Evolutionary conservation across 2,113 vertebrate species (phyloP), one percentile per base, ranked within the genome.

Genomic region (Gobio gobio): DNA sequence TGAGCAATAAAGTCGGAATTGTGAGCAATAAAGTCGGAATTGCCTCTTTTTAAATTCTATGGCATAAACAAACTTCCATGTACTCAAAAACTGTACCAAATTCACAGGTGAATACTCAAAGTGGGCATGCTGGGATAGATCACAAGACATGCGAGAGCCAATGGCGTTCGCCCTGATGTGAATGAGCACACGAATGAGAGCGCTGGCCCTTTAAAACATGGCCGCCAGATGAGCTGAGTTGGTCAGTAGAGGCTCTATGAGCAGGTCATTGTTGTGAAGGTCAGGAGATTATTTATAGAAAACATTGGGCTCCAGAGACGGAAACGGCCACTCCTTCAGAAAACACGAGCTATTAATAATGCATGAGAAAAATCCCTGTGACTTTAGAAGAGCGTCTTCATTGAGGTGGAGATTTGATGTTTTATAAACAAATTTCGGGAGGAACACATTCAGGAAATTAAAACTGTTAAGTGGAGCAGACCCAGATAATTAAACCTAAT

Each of bases 281-380:
- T 6, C 72, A 80, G 45, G 77, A 61, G 83, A 86, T 89, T 89
- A 87, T 77, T 79, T 85, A 64, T 76, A 26, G 83, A 88, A 84
- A 73, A 70, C 10, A 82, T 86, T 85, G 73, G 36, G 59, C 80
- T 88, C 87, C 74, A 87, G 74, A 29, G 85, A 89, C 7, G 82
- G 85, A 91, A 87, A 88, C 66, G 78, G 82, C 59, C 47, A 82
- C 63, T 87, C 79, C 82, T 88, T 64, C 86, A 87, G 56, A 85
- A 87, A 82, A 82, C 82, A 51, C 58, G 49, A 83, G 85, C 89
- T 89, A 88, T 89, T 82, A 92, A 89, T 90, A 88, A 85, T 84
- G 82, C 84, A 86, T 56, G 10, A 86, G 75, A 85, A 74, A 79
- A 24, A 86, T 90, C 90, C 70, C 68, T 74, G 83, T 87, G 84